Percentiles rank a stretch among this genome's conserved stretches.
Conservation (phyloP, 1,140 invertebrate species). For the Drosophila seguyi region DNA sequence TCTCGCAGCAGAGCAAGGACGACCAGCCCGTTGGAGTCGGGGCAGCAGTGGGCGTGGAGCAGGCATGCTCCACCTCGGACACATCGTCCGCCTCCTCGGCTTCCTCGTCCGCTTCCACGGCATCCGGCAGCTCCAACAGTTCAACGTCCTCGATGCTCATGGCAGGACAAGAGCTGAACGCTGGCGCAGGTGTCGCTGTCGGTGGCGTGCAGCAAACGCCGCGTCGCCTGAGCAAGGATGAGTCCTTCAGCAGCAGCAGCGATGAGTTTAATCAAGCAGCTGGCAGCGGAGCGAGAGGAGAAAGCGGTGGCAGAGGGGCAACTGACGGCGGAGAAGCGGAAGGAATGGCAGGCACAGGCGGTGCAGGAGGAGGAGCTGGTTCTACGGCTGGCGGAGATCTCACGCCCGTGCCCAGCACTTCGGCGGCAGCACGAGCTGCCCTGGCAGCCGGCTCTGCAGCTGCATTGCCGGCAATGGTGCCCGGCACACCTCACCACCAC, state of each 20-base stretch:
- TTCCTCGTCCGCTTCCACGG: slow-evolving; percentile 69
- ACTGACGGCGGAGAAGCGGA: background rate
- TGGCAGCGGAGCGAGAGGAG: background rate
- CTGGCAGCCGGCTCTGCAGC: slow-evolving; percentile 20
- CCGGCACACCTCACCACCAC: background rate
- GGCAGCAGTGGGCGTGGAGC: slow-evolving; percentile 42
- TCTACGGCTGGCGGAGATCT: slow-evolving; percentile 46
- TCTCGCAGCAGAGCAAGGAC: slow-evolving; percentile 68
- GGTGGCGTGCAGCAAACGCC: slow-evolving; percentile 25
- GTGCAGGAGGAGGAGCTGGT: background rate
- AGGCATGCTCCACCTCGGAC: slow-evolving; percentile 70
- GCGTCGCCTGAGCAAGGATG: slow-evolving; percentile 88
- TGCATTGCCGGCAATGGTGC: background rate
- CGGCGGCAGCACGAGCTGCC: slow-evolving; percentile 69
- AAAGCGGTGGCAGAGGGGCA: background rate
- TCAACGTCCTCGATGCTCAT: slow-evolving; percentile 79
- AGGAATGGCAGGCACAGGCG: slow-evolving; percentile 6
- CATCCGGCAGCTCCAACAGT: slow-evolving; percentile 74
- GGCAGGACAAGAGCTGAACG: slow-evolving; percentile 40
- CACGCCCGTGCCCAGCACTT: slow-evolving; percentile 72
- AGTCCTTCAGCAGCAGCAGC: slow-evolving; percentile 86
- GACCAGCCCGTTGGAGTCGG: slow-evolving; percentile 33
- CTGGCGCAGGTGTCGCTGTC: slow-evolving; percentile 13
- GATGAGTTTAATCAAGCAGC: slow-evolving; percentile 68
- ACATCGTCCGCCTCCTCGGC: slow-evolving; percentile 74